phyloP scores from a whole-genome alignment of 2,797 vertebrate species.

The Lepus townsendii region DNA sequence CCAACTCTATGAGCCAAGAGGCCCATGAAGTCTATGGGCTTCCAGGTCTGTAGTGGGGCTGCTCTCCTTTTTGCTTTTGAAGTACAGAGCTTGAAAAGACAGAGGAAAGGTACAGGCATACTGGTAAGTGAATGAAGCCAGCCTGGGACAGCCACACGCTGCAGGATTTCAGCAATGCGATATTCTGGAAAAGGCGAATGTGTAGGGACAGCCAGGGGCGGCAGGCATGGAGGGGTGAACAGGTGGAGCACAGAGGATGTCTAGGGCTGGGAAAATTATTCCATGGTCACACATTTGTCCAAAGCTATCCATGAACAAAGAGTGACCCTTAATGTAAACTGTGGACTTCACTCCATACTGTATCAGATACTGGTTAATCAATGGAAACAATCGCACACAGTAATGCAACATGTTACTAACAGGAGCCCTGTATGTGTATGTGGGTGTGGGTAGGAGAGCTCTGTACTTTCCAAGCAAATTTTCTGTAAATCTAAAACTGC shows the following conservation, averaged over 20 bases:
- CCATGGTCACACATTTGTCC: not conserved
- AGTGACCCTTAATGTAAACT: not conserved
- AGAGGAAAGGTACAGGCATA: not conserved
- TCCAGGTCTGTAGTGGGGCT: not conserved
- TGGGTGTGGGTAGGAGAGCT: not conserved
- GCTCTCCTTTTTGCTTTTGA: not conserved
- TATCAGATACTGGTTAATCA: not conserved
- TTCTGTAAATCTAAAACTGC: not conserved
- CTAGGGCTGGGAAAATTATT: not conserved
- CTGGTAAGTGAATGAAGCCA: not conserved
- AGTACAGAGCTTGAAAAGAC: not conserved
- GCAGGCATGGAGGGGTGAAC: not conserved
- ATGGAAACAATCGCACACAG: fast-evolving
- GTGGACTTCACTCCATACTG: not conserved
- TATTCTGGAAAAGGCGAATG: not conserved
- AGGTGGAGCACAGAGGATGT: not conserved
- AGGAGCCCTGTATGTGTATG: not conserved
- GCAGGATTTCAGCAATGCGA: not conserved
- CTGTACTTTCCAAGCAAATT: not conserved
- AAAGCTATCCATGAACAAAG: not conserved
- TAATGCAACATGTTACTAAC: not conserved
- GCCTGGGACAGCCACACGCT: not conserved
- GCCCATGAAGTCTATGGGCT: not conserved
- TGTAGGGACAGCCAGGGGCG: not conserved
- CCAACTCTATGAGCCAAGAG: not conserved